Base-by-base conservation (phyloP, 1,140 invertebrate genomes). In the Aradophagus sp. region DNA sequence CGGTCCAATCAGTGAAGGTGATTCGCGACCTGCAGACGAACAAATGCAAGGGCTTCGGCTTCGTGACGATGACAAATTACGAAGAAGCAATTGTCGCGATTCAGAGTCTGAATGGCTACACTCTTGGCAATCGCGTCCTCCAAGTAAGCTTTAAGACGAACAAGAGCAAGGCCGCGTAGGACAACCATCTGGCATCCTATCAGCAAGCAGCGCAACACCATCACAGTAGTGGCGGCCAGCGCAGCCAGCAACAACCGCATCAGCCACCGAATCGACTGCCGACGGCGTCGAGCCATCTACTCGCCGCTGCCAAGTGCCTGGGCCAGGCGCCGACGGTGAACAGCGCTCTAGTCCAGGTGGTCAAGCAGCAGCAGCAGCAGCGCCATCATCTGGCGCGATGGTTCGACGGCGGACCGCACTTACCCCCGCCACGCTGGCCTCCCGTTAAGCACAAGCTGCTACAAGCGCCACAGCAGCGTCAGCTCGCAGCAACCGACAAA, bases 21-120 rank as follows among this genome's bases (percentile, higher is more conserved):
- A 98, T 99, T 78, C 92, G 97, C 62, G 97, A 99, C 87, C 90
- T 97, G 78, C 95, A 98, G 86, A 98, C 97, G 62, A 97, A 98
- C 88, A 99, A 99, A 87, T 99, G 98, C 90, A 99, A 99, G 87
- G 98, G 98, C 74, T 99, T 98, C 85, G 98, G 97, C n/a, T 99
- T 99, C 86, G 97, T 99, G 56, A 99, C 97, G 47, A 99, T 99
- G 98, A 98, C 96, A 77, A 98, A 99, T 86, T 99, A 99, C 87
- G 97, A 99, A 84, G 97, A 99, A 83, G 97, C 97, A 8, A 91
- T 98, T 15, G 93, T 97, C 61, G 97, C 98, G 45, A 99, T 99
- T 77, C 96, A 97, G 85, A 96, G 95, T 63, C 90, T 99, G 55
- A 99, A 99, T 87, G 97, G 97, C 42, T 99, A 98, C 87, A 97